phyloP scores from a whole-genome alignment of 2,888 invertebrate genomes.

The Heterodera filipjevi region DNA sequence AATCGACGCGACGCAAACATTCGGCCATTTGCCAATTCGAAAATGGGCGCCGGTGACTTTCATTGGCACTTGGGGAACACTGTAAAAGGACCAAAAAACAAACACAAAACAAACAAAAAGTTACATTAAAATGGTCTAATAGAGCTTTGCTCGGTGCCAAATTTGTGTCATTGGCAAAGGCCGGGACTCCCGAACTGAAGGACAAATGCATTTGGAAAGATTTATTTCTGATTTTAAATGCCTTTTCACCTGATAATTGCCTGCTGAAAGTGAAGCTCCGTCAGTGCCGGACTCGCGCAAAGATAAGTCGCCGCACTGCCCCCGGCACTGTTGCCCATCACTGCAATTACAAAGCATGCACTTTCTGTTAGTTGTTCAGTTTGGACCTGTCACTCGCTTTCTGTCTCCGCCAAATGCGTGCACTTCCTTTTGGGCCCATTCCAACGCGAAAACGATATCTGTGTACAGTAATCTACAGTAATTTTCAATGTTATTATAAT shows the following conservation, averaged over 20 bases:
- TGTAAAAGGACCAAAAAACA: background rate
- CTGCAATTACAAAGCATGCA: background rate
- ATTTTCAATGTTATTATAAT: background rate
- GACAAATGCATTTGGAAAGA: background rate
- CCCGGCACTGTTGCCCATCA: constrained; percentile 45
- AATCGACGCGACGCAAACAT: constrained; percentile 28
- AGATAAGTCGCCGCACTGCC: constrained; percentile 36
- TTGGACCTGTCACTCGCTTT: constrained; percentile 35
- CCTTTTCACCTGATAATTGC: constrained; percentile 35
- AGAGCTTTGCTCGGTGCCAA: constrained; percentile 3
- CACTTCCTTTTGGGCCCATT: constrained; percentile 45
- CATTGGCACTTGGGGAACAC: constrained; percentile 29
- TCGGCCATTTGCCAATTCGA: constrained; percentile 27
- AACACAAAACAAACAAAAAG: background rate
- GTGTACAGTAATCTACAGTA: no score
- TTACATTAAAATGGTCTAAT: constrained; percentile 38
- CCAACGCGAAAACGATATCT: constrained; percentile 44
- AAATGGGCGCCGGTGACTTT: background rate
- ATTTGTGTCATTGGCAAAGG: constrained; percentile 31
- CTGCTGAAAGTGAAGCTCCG: constrained; percentile 32
- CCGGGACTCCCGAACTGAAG: constrained; percentile 23
- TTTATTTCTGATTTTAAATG: background rate
- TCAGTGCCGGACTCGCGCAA: constrained; percentile 35
- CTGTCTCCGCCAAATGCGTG: constrained; percentile 44
- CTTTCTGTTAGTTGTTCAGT: background rate